Percentiles rank a stretch among this genome's conserved stretches.
Evolutionary conservation across 1,140 invertebrate genomes (phyloP).

Genomic region (Cydia amplana): DNA sequence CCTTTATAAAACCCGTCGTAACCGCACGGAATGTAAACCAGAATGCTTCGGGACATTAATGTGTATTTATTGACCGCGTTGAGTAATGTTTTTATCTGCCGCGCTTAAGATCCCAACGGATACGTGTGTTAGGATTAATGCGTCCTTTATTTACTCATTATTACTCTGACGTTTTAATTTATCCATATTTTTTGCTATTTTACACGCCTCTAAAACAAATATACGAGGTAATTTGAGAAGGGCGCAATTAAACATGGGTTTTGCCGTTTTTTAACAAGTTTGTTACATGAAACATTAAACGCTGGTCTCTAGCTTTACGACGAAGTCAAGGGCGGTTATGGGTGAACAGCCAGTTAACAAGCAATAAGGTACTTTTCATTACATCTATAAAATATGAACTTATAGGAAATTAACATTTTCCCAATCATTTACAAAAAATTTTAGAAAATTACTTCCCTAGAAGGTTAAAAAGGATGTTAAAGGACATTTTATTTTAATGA

Average conservation of each 20-base stretch:
- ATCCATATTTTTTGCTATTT: conserved; percentile 48
- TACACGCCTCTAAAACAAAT: conserved; percentile 47
- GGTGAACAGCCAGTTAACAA: not conserved
- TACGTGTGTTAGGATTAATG: conserved; percentile 47
- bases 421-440: not conserved
- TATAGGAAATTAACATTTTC: no score
- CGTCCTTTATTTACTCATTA: conserved; percentile 43
- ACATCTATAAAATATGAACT: not conserved
- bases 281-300: not conserved
- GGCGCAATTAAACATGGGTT: conserved; percentile 17
- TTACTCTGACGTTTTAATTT: conserved; percentile 51
- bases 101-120: conserved; percentile 54
- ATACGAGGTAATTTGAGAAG: conserved; percentile 39
- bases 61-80: conserved; percentile 77
- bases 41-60: conserved; percentile 76
- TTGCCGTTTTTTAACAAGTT: conserved; percentile 7
- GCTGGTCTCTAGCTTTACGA: conserved; percentile 5
- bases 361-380: not conserved
- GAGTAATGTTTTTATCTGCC: conserved; percentile 78
- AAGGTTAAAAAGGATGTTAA: no score
- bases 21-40: conserved; percentile 76
- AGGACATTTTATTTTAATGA: no score
- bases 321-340: conserved; percentile 9
- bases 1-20: conserved; percentile 76
- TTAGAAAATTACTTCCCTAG: no score